Base-by-base conservation (phyloP, 1,140 invertebrate genomes). In the Drosophila leontia region DNA sequence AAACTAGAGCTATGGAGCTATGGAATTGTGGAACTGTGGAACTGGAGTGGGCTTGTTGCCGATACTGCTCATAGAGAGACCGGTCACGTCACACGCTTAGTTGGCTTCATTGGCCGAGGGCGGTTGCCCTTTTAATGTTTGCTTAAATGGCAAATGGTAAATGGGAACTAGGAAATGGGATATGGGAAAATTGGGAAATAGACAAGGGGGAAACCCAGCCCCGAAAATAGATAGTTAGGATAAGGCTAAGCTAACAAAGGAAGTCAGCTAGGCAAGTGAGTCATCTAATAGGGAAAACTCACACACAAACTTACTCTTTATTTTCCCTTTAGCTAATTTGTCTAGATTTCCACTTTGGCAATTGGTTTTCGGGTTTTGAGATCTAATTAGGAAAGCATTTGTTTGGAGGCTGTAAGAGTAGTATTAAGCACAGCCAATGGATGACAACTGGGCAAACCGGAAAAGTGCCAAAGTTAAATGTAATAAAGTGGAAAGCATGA, bases 301-400 rank as follows among this genome's bases (percentile, higher is more conserved):
- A 23, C 23, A 23, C 23, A 23, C 23, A 23, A 23, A 23, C 23
- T 23, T 23, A 23, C 23, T n/a, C 35, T 23, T 29, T 29, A 34
- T 42, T 56, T 56, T 29, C 6, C 26, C 19, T 4, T 47, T 11
- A 44, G 70, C 62, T 82, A 87, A 87, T 88, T 83, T 86, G 83
- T 82, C 72, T 58, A 82, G 65, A 83, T 83, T 70, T 83, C 47
- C 62, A 58, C 44, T 69, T 42, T 69, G 60, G 41, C 44, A 65
- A 47, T 65, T 60, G 75, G 34, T 34, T 50, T 60, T 51, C 51
- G 57, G 56, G 53, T 71, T 62, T 44, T 15, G 11, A 48, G 63
- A 78, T 81, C 84, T 88, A 88, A 88, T 88, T 88, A 88, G 76
- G 80, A 78, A 87, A 57, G 47, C 82, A 82, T 80, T 77, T 60